phyloP scores from a whole-genome alignment of 2,888 invertebrate species.

The Acrobasis repandana region DNA sequence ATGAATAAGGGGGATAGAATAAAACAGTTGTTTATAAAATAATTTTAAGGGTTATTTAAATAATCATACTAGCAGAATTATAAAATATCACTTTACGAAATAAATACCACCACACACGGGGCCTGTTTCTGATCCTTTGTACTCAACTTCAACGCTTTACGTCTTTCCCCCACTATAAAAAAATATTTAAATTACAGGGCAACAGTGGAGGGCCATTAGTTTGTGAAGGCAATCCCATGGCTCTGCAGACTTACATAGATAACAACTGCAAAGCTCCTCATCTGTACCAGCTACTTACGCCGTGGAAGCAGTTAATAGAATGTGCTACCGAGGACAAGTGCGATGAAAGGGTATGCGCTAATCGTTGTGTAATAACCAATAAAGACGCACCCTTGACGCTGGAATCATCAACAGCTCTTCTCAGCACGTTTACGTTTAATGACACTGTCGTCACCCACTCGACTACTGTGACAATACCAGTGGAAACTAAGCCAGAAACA shows the following conservation, averaged over 20 bases:
- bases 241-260: slow-evolving; percentile 66
- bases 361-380: slow-evolving; percentile 52
- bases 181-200: slow-evolving; percentile 47
- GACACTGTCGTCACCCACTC: slow-evolving; percentile 24
- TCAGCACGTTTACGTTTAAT: neutral
- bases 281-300: slow-evolving; percentile 59
- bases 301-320: slow-evolving; percentile 60
- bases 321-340: slow-evolving; percentile 64
- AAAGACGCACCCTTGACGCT: slow-evolving; percentile 48
- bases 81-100: no score
- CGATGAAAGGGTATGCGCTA: slow-evolving; percentile 46
- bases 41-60: no score
- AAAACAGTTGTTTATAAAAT: no score
- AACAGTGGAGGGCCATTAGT: slow-evolving; percentile 72
- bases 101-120: no score
- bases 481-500: slow-evolving; percentile 21
- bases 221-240: slow-evolving; percentile 60
- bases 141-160: no score
- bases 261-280: slow-evolving; percentile 63
- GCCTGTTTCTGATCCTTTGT: no score
- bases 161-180: no score
- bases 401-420: slow-evolving; percentile 8
- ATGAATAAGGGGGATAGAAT: no score
- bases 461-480: slow-evolving; percentile 24
- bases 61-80: no score